Conservation (phyloP, 2,888 invertebrate genomes). For the Nudaria mundana region DNA sequence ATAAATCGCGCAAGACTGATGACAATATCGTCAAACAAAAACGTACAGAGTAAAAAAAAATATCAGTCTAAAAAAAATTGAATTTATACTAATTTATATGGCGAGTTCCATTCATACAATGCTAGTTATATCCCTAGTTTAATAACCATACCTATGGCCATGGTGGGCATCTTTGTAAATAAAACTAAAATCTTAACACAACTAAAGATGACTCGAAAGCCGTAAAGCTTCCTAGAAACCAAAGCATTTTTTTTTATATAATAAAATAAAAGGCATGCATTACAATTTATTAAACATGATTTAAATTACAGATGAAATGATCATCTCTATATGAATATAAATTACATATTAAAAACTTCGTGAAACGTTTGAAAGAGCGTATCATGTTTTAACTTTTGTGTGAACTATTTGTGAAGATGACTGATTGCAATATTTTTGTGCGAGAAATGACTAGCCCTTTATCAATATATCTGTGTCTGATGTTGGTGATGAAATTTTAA, state of each 20-base stretch:
- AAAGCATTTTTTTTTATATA: too few species aligned
- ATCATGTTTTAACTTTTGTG: not conserved
- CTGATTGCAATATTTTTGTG: not conserved
- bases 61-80: not conserved
- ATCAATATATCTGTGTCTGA: too few species aligned
- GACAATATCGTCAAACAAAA: too few species aligned
- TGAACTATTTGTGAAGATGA: not conserved
- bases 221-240: too few species aligned
- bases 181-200: not conserved
- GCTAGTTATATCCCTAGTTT: not conserved
- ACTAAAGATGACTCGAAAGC: too few species aligned
- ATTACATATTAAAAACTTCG: not conserved
- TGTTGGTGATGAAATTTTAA: too few species aligned
- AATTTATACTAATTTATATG: slow-evolving; percentile 16
- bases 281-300: not conserved
- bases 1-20: too few species aligned
- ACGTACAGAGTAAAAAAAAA: not conserved
- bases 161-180: not conserved
- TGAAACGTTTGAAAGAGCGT: not conserved
- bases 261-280: too few species aligned
- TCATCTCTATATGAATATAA: too few species aligned
- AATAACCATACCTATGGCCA: not conserved
- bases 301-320: too few species aligned
- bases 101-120: slow-evolving; percentile 7
- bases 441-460: not conserved